These are phyloP conservation scores for Scophthalmus maximus DNA, from an alignment of 2,113 vertebrate species.

Conservation along the genomic window DNA sequence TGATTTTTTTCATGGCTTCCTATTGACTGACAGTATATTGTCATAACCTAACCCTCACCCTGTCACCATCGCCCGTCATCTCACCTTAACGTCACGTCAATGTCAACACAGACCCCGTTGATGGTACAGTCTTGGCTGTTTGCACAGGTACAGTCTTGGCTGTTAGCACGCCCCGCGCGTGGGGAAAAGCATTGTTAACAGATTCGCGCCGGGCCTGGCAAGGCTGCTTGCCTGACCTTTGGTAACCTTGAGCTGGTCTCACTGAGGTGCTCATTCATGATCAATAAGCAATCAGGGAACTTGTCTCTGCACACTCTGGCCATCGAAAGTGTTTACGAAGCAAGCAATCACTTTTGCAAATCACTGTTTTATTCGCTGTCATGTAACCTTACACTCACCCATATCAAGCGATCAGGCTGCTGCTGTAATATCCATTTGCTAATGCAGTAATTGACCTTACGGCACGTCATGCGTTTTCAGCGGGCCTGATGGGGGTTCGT, in stretches of 20 bases:
- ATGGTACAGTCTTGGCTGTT: too few relatives aligned
- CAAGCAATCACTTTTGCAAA: conserved; percentile 80
- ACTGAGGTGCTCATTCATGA: conserved; percentile 69
- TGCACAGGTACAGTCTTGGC: not conserved
- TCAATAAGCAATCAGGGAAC: conserved; percentile 83
- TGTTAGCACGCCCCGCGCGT: not conserved
- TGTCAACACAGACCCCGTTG: too few relatives aligned
- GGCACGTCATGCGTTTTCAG: conserved; percentile 54
- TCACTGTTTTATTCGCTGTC: conserved; percentile 77
- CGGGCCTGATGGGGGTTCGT: conserved; percentile 30
- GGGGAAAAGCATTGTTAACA: conserved; percentile 30
- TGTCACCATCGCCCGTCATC: too few relatives aligned
- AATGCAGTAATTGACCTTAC: conserved; percentile 65
- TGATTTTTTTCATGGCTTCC: too few relatives aligned
- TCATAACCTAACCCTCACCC: too few relatives aligned
- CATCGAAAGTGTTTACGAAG: conserved; percentile 79
- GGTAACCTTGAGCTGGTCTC: conserved; percentile 60
- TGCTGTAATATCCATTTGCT: conserved; percentile 48
- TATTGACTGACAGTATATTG: too few relatives aligned
- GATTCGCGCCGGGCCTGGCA: conserved; percentile 18
- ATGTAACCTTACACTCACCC: conserved; percentile 69
- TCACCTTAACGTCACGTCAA: too few relatives aligned
- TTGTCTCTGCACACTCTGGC: conserved; percentile 62
- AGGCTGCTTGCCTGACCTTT: conserved; percentile 60
- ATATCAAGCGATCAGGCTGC: conserved; percentile 39